Evolutionary conservation across 2,113 vertebrate genomes (phyloP), one percentile per base, ranked within the genome.

Genomic region (Ptilonorhynchus violaceus): DNA sequence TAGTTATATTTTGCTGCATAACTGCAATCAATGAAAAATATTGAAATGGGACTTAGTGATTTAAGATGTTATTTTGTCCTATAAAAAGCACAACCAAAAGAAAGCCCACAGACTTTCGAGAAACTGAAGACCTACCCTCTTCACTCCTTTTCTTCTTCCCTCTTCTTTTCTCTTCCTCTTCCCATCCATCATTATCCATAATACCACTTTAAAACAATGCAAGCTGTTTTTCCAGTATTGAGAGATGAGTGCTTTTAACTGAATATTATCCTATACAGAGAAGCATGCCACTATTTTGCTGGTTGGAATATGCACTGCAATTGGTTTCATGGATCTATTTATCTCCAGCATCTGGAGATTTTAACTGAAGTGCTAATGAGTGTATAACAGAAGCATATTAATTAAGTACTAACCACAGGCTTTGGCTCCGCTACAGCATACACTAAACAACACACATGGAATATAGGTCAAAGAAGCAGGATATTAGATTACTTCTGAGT

Each of bases 291-390:
- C 46, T 74, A 0, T 77, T 93, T 93, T 79, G 27, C 68, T 86
- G 33, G 11, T 35, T 93, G 74, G 66, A 79, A 68, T 53, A 89
- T n/a, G 55, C 47, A 39, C 25, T 81, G 63, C 67, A 67, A 63
- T 74, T 49, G 63, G 59, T 92, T 97, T 95, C 83, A 47, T 86
- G 56, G 72, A 86, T 92, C 42, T 77, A 9, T 88, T 95, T 86
- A 81, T 80, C 68, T 91, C 39, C 76, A 84, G 83, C 94, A 96
- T 91, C 91, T 96, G 95, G 92, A 96, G 91, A 93, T 91, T 96
- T 88, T 83, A 92, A 95, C 92, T 89, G 95, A 95, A 93, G 76
- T 96, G 92, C 64, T 92, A 96, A 96, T 96, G 86, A 95, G 89
- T 50, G n/a, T 60, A 55, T 63, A 92, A 78, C 56, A 93, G 73